phyloP scores from a whole-genome alignment of 2,888 invertebrate genomes.

The Cephus rjabovi region DNA sequence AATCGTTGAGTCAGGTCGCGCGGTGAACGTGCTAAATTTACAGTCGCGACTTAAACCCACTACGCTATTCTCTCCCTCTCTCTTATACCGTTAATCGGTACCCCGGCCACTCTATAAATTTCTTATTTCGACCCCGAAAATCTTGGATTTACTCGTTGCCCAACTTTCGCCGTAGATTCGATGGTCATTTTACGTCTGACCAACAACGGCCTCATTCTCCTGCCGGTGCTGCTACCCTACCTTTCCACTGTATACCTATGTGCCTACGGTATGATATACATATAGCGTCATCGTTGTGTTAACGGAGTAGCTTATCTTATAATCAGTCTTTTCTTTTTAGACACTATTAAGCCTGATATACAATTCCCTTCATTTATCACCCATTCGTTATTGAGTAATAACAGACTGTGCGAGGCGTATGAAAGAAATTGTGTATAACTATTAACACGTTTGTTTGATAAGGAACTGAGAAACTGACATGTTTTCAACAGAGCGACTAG shows the following conservation, averaged over 20 bases:
- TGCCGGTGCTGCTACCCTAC: not conserved
- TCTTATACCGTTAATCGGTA: slow-evolving; percentile 22
- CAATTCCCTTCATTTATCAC: not conserved
- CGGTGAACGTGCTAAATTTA: slow-evolving; percentile 21
- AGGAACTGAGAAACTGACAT: not conserved
- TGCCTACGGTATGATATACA: not conserved
- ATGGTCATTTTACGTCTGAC: slow-evolving; percentile 12
- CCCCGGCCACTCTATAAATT: slow-evolving; percentile 23
- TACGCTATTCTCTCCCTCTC: not conserved
- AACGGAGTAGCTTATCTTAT: not conserved
- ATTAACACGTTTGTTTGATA: not conserved
- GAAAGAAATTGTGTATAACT: not conserved
- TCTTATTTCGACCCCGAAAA: slow-evolving; percentile 24
- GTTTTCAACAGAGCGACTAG: not conserved
- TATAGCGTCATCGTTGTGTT: not conserved
- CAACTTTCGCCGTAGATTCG: not conserved
- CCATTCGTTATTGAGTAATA: not conserved
- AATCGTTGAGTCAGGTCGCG: slow-evolving; percentile 13
- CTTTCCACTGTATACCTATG: not conserved
- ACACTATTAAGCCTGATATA: not conserved
- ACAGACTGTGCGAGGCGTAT: not conserved
- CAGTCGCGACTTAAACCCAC: slow-evolving; percentile 14
- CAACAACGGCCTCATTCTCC: not conserved
- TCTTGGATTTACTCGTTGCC: slow-evolving; percentile 14
- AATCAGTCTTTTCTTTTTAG: not conserved